These are phyloP conservation scores for Ophiothrix spiculata DNA, from an alignment of 35 echinoderm and acorn worm species.

Conservation along the genomic window DNA sequence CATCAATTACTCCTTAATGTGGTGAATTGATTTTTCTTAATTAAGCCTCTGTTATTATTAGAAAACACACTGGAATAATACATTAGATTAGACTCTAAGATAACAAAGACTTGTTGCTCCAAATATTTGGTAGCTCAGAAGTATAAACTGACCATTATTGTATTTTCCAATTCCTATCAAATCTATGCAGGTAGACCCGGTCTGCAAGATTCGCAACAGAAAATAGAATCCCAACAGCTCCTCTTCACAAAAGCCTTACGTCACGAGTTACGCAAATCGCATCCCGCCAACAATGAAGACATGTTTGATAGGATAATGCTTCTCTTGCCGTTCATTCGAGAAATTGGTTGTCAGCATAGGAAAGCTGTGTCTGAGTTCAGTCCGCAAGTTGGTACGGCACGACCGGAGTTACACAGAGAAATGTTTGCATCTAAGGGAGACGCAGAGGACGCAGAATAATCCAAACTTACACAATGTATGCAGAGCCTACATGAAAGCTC, in stretches of 20 bases:
- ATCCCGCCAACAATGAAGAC: neutral
- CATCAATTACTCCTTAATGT: too few relatives aligned
- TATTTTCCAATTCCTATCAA: too few relatives aligned
- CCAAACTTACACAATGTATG: too few relatives aligned
- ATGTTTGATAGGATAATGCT: neutral
- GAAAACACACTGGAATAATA: too few relatives aligned
- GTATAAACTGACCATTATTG: too few relatives aligned
- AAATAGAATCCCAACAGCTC: neutral
- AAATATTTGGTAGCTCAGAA: too few relatives aligned
- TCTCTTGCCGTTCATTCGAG: neutral
- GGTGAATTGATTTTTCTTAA: too few relatives aligned
- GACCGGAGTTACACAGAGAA: neutral
- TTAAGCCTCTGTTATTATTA: too few relatives aligned
- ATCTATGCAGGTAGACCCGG: neutral
- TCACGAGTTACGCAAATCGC: neutral
- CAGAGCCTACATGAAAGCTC: too few relatives aligned
- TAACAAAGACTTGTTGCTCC: too few relatives aligned
- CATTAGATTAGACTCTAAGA: too few relatives aligned
- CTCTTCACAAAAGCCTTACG: neutral
- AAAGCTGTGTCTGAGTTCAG: neutral
- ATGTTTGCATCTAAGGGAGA: too few relatives aligned
- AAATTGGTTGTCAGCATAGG: slow-evolving; percentile 10
- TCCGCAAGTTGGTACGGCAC: neutral
- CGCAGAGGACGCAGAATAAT: neutral
- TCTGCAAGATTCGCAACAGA: neutral